phyloP scores from a whole-genome alignment of 2,797 vertebrate genomes.

The Myoxocephalus aenaeus region DNA sequence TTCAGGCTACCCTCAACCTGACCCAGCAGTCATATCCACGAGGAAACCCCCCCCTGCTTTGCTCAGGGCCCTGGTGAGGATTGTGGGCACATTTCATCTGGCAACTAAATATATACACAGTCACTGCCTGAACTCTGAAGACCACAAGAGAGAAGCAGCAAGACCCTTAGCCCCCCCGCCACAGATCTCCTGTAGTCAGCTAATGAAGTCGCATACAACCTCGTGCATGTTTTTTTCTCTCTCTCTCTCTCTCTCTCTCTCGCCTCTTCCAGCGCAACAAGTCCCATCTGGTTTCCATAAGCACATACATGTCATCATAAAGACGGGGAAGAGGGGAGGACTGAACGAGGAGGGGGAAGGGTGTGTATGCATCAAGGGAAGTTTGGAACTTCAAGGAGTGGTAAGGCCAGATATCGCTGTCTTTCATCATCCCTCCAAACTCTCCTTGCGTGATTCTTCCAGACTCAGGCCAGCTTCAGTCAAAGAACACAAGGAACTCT shows the following conservation, averaged over 20 bases:
- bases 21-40: constrained; percentile 67
- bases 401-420: constrained; percentile 19
- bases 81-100: constrained; percentile 39
- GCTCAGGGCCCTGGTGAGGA: constrained; percentile 44
- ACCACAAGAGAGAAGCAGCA: constrained; percentile 18
- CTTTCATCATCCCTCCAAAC: constrained; percentile 24
- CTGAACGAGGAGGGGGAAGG: constrained; percentile 35
- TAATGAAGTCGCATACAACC: constrained; percentile 58
- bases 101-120: constrained; percentile 42
- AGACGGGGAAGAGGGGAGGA: constrained; percentile 19
- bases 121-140: constrained; percentile 45
- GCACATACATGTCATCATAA: constrained; percentile 70
- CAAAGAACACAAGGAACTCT: constrained; percentile 6
- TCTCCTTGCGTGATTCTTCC: constrained; percentile 23
- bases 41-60: constrained; percentile 63
- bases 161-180: not conserved
- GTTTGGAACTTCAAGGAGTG: constrained; percentile 47
- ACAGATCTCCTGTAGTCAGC: constrained; percentile 40
- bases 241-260: constrained; percentile 4
- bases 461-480: constrained; percentile 4
- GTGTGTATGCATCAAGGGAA: constrained; percentile 50
- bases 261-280: constrained; percentile 43
- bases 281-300: constrained; percentile 82
- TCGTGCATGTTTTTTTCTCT: constrained; percentile 22
- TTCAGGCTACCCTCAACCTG: constrained; percentile 70